Evolutionary conservation across 2,797 vertebrate species (phyloP), one percentile per base, ranked within the genome.

Genomic region (Rousettus madagascariensis): DNA sequence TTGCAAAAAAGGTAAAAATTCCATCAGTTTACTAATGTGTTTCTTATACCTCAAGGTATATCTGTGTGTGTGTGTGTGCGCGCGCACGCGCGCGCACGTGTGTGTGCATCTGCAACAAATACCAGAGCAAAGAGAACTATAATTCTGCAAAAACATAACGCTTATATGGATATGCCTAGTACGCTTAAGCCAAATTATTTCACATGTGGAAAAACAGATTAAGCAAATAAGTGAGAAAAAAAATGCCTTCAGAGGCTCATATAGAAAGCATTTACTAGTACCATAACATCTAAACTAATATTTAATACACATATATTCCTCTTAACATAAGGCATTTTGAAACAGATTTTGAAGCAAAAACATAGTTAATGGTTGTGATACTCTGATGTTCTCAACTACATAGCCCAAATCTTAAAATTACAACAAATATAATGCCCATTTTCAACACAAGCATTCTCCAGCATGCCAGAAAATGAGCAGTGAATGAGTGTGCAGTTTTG

Each of bases 1-100:
- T 93, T 93, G 26, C 41, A 84, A 84, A 94, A 49, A 53, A 36
- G 17, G 36, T 83, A 57, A 90, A 95, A 93, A 90, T 83, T 59
- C 72, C 66, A 49, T 94, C 75, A 92, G 46, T 87, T 77, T 49
- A n/a, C 69, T 75, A 91, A 93, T 68, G 59, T 46, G 46, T 38
- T 84, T 68, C 69, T 88, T 74, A 51, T n/a, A 53, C 33, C 30
- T 57, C 22, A 68, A 80, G 74, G 55, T 9, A 38, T 38, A 19
- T 83, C 33, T 85, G 43, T 43, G 43, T 43, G 43, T 43, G 43
- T 43, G 43, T 43, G 43, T 55, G 53, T 68, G 28, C 71, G 33
- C 41, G 1, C 28, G 0, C 51, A 30, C 30, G 0, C 53, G 33
- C 63, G 10, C n/a, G 0, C 63, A 30, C 16, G 20, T 38, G 12